Conservation (phyloP, 2,797 vertebrate genomes). For the Lophura swinhoii region DNA sequence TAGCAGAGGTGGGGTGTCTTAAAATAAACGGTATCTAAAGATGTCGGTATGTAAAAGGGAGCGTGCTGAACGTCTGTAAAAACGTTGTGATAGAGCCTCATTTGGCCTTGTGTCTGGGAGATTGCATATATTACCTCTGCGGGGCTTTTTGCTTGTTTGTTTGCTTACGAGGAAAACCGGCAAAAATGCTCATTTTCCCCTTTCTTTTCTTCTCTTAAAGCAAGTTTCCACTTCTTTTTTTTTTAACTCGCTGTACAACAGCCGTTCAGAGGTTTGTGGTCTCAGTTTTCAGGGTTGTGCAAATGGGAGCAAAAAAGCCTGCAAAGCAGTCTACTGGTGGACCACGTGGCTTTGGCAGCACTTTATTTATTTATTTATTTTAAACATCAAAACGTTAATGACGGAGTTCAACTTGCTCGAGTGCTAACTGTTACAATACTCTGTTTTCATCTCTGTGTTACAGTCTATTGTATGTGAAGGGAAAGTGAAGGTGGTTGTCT, state of each 20-base stretch:
- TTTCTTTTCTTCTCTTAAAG: not conserved
- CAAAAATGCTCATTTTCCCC: fast-evolving
- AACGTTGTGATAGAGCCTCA: not conserved
- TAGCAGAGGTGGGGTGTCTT: not conserved
- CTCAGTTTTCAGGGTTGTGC: not conserved
- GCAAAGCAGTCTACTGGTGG: not conserved
- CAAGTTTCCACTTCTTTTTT: not conserved
- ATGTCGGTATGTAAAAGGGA: fast-evolving
- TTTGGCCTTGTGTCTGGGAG: not conserved
- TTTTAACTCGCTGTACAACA: not conserved
- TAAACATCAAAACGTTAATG: not conserved
- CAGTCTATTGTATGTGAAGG: not conserved
- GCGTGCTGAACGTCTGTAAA: not conserved
- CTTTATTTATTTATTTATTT: not conserved
- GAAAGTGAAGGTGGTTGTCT: constrained; percentile 1
- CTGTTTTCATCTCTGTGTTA: not conserved
- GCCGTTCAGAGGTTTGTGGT: too few relatives aligned
- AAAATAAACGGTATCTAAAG: not conserved
- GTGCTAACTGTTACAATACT: not conserved
- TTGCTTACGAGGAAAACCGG: not conserved
- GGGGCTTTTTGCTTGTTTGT: too few relatives aligned
- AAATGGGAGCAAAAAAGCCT: not conserved
- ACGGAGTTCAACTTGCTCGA: not conserved
- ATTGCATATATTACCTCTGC: not conserved
- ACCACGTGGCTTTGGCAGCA: not conserved